Percentiles rank a stretch among this genome's conserved stretches.
Conservation (phyloP, 2,113 vertebrate species). For the Gambusia affinis region DNA sequence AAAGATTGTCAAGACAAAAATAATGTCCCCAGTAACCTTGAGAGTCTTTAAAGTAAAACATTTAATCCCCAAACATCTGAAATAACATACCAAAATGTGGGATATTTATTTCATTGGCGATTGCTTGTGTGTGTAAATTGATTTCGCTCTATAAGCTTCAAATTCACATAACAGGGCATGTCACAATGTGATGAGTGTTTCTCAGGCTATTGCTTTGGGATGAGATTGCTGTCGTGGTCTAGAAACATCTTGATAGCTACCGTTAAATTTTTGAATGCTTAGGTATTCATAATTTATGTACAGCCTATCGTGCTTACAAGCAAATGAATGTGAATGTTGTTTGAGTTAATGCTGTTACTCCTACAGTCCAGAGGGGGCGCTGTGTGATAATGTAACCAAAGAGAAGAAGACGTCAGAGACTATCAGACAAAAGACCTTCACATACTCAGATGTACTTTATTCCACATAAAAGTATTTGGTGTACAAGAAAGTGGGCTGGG, state of each 20-base stretch:
- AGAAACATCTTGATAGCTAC: too few relatives aligned
- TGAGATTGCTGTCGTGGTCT: too few relatives aligned
- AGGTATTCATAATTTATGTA: not conserved
- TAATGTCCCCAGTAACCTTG: not conserved
- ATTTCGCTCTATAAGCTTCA: not conserved
- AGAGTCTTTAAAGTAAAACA: not conserved
- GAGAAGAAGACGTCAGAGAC: too few relatives aligned
- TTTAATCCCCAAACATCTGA: conserved; percentile 13
- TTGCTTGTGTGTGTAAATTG: not conserved
- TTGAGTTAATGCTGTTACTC: too few relatives aligned
- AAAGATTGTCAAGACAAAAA: conserved; percentile 8
- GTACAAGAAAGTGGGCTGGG: too few relatives aligned
- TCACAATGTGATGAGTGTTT: not conserved
- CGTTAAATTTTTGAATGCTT: not conserved
- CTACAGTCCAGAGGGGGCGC: too few relatives aligned
- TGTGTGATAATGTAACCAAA: too few relatives aligned
- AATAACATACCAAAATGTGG: conserved; percentile 11
- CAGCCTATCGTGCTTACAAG: not conserved
- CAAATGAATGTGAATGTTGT: too few relatives aligned
- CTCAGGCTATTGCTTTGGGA: not conserved
- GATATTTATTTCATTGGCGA: not conserved
- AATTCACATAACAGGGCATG: not conserved
- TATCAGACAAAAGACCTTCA: too few relatives aligned
- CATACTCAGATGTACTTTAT: too few relatives aligned
- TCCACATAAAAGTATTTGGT: too few relatives aligned